Conservation (phyloP, 1,140 invertebrate genomes). For the Dysdera silvatica region DNA sequence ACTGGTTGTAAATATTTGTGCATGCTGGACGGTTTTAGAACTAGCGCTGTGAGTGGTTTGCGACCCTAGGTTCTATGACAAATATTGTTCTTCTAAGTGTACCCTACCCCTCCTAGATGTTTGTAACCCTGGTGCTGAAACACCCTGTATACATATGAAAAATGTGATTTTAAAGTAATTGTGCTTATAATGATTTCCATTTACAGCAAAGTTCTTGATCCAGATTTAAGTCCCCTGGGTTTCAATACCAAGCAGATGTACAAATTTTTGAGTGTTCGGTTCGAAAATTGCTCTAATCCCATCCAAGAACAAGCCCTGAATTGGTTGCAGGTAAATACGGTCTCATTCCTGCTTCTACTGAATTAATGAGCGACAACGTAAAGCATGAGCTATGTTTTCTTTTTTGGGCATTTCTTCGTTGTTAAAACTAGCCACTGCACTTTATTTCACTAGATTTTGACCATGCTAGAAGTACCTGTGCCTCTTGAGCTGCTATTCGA, state of each 20-base stretch:
- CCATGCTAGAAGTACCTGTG: slow-evolving; percentile 78
- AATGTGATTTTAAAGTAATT: no score
- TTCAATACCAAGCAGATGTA: slow-evolving; percentile 92
- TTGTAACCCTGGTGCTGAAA: no score
- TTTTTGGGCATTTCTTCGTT: neutral
- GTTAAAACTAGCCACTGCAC: neutral
- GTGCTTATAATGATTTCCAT: no score
- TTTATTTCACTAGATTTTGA: slow-evolving; percentile 56
- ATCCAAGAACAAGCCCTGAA: slow-evolving; percentile 88
- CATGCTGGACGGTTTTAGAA: no score
- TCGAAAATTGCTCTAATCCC: slow-evolving; percentile 71
- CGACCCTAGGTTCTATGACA: no score
- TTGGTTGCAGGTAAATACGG: slow-evolving; percentile 91
- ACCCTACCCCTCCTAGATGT: neutral
- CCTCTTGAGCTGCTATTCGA: slow-evolving; percentile 74
- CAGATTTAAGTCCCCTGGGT: slow-evolving; percentile 87
- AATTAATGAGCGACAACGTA: no score
- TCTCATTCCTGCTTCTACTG: no score
- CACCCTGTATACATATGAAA: no score
- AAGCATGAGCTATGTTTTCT: no score
- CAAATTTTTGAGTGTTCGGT: slow-evolving; percentile 80
- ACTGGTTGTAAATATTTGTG: no score
- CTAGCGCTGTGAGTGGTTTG: no score
- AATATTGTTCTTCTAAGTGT: neutral
- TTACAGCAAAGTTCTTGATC: slow-evolving; percentile 87